Evolutionary conservation across 2,797 vertebrate genomes (phyloP).

Genomic region (Esox lucius): DNA sequence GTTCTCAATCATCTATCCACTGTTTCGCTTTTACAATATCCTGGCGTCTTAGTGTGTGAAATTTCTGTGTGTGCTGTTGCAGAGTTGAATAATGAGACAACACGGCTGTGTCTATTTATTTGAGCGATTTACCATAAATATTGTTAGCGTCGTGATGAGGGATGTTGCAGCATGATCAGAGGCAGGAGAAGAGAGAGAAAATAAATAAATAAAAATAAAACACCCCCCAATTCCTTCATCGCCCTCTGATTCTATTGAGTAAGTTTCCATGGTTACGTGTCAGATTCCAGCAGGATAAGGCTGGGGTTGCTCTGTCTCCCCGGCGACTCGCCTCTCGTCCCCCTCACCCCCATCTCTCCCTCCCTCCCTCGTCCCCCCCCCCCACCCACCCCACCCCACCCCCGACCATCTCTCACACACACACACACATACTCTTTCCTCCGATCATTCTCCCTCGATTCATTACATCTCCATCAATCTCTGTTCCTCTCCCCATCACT

Average conservation of each 20-base stretch:
- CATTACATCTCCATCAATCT: neutral
- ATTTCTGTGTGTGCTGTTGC: neutral
- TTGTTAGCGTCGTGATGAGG: conserved; percentile 24
- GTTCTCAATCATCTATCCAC: conserved; percentile 17
- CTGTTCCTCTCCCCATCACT: neutral
- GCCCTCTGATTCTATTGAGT: conserved; percentile 52
- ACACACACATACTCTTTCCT: conserved; percentile 4
- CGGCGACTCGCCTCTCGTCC: conserved; percentile 35
- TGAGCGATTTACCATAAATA: conserved; percentile 29
- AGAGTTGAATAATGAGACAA: neutral
- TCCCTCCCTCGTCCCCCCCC: neutral
- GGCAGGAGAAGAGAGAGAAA: conserved; percentile 1
- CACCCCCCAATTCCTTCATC: conserved; percentile 44
- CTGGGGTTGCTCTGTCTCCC: conserved; percentile 38
- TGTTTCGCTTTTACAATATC: neutral
- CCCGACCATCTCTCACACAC: neutral
- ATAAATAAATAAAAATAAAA: conserved; percentile 9
- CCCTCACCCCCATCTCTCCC: conserved; percentile 8
- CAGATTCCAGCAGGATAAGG: conserved; percentile 57
- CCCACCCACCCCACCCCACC: neutral
- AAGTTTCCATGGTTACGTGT: conserved; percentile 65
- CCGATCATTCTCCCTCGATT: conserved; percentile 7
- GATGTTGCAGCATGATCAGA: conserved; percentile 26
- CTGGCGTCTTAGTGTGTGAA: neutral
- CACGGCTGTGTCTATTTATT: neutral